These are phyloP conservation scores for Cottus gobio DNA, from an alignment of 2,113 vertebrate species.

Conservation along the genomic window DNA sequence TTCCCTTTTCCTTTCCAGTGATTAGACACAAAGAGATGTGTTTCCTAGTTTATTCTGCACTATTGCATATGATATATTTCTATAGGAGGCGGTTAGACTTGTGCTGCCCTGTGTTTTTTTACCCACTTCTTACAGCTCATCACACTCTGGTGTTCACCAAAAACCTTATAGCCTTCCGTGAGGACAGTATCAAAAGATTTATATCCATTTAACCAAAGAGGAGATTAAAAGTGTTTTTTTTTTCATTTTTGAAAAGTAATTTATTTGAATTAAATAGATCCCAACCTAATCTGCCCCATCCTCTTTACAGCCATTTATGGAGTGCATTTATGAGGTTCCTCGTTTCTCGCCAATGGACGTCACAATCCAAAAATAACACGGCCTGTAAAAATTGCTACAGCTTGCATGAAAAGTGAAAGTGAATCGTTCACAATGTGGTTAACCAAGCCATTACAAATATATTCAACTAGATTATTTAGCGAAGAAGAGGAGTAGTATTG, in stretches of 20 bases:
- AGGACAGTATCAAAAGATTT: conserved; percentile 61
- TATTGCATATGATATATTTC: conserved; percentile 1
- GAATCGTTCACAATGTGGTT: conserved; percentile 12
- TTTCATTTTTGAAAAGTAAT: conserved; percentile 65
- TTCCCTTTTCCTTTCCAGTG: conserved; percentile 65
- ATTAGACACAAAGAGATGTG: conserved; percentile 43
- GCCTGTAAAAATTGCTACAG: conserved; percentile 30
- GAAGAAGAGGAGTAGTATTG: not conserved
- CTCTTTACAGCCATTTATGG: conserved; percentile 58
- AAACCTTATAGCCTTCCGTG: conserved; percentile 14
- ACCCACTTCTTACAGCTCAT: conserved; percentile 25
- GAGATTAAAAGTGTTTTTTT: conserved; percentile 65
- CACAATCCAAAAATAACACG: conserved; percentile 40
- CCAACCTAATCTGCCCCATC: conserved; percentile 60
- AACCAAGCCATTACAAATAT: conserved; percentile 5
- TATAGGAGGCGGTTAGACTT: not conserved
- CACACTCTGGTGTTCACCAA: conserved; percentile 6
- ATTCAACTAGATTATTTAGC: conserved; percentile 13
- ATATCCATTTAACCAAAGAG: conserved; percentile 59
- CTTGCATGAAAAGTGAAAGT: conserved; percentile 8
- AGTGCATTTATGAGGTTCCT: conserved; percentile 38
- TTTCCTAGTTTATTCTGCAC: conserved; percentile 25
- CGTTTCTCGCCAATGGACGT: conserved; percentile 38
- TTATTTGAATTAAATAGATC: conserved; percentile 70
- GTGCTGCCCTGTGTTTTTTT: conserved; percentile 21